Base-by-base conservation (phyloP, 2,113 vertebrate genomes). In the Boulengeromyrus knoepffleri region DNA sequence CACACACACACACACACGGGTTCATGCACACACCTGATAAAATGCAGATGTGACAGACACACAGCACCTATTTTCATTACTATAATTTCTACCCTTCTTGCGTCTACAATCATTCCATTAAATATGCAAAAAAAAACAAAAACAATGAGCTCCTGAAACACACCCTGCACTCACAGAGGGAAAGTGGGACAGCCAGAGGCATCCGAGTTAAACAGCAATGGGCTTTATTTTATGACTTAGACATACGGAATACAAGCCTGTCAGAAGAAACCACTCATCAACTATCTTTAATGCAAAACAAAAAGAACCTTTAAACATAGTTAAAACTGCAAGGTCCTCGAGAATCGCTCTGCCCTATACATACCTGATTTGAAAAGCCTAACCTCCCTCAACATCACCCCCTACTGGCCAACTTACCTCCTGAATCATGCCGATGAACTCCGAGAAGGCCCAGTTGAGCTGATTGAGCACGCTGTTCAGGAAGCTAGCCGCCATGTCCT, bases 391-490 rank as follows among this genome's bases (percentile, higher is more conserved):
- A 45, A 45, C 17, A 3, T n/a, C 17, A 9, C 80, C 80, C 80
- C 39, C 80, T 46, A 21, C 42, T 47, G 36, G 36, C 21, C 2
- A 17, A 6, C 96, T 95, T 85, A 99, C 99, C 99, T 99, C 99
- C 93, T 99, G 99, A 91, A 99, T 99, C 99, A 99, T 99, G 92
- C 98, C 99, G 0, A 99, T 99, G 93, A 99, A 99, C 94, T 99
- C 99, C 0, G 98, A 99, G 94, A 99, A 99, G 4, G 99, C 99
- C 99, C 99, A 99, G 96, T 99, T 99, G 80, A 99, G 97, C 93
- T 99, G 99, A 95, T 99, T 99, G 84, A 99, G 97, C 94, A 99
- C 98, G 0, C 98, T 99, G 96, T 99, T 99, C 93, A 99, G 97
- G 94, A 99, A 99, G 91, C 97, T 98, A 91, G 99, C 97, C 0